Base-by-base conservation (phyloP, 2,113 vertebrate genomes). In the Indri indri region DNA sequence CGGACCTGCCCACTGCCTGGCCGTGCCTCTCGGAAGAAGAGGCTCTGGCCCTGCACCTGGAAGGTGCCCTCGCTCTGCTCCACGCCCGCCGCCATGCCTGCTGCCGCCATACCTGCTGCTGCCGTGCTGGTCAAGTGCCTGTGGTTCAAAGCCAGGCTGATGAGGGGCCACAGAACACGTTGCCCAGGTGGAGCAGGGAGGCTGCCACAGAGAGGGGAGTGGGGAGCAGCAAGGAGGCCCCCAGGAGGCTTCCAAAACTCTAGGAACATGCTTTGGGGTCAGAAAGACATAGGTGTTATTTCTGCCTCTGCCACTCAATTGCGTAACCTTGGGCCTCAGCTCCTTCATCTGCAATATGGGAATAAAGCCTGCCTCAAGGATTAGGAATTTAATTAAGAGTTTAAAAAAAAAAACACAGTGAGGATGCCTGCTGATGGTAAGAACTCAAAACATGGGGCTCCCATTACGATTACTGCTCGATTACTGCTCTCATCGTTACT, bases 11-110 rank as follows among this genome's bases (percentile, higher is more conserved):
- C 96, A 0, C 90, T 34, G 2, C 96, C 80, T 0, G 99, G 99
- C 76, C 95, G 90, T 0, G 98, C 98, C 88, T 98, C 98, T 87
- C 99, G 98, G 98, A 99, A 99, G 98, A 99, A 99, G n/a, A 99
- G 97, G 10, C 97, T 98, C 37, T 99, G 98, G 17, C 98, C 98
- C 50, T 99, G 99, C 91, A 98, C 96, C 1, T 95, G 94, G 97
- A 99, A 17, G 42, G 98, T 98, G 59, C 99, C 98, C 91, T 99
- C 99, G 0, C 95, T 98, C 71, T 98, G 73, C 85, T 88, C 98
- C 0, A 98, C 98, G 3, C 88, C 45, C 8, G 71, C 45, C 0
- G 99, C 98, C 99, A 99, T 99, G 40, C 40, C 40, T 42, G 40
- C 40, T 52, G 50, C 50, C 50, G 50, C 50, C 50, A 52, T 52